A percentile compares a stretch with the other conserved stretches of the same genome.
Evolutionary conservation across 2,888 invertebrate genomes (phyloP).

Genomic region (Morinoia aosen): DNA sequence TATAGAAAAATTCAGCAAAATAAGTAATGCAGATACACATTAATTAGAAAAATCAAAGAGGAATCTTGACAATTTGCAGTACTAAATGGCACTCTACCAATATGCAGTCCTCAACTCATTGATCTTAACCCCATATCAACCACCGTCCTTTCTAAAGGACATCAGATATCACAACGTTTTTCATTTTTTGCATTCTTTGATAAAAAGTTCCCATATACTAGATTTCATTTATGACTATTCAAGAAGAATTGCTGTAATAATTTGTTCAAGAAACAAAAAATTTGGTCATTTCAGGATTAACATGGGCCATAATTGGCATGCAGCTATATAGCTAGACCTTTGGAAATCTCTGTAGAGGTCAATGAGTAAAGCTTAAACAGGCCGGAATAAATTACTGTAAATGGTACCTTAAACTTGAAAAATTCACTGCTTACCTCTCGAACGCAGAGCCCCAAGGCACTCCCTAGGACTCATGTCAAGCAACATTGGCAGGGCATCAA

Average conservation of each 20-base stretch:
- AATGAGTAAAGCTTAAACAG: background rate
- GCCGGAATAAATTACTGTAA: background rate
- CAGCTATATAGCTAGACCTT: background rate
- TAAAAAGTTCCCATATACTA: too few relatives aligned
- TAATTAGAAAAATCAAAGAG: too few relatives aligned
- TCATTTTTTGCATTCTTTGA: too few relatives aligned
- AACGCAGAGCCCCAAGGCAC: conserved; percentile 87
- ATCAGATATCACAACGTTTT: too few relatives aligned
- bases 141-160: background rate
- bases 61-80: too few relatives aligned
- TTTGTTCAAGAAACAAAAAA: background rate
- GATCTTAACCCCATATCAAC: background rate
- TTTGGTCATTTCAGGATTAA: background rate
- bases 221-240: too few relatives aligned
- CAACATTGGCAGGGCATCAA: conserved; percentile 77
- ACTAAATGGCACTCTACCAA: too few relatives aligned
- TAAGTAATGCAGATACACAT: too few relatives aligned
- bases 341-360: background rate
- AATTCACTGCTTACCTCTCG: conserved; percentile 79
- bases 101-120: background rate
- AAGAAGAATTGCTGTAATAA: too few relatives aligned
- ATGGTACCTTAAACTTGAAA: too few relatives aligned
- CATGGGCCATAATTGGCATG: background rate
- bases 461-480: conserved; percentile 90
- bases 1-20: background rate